Percentiles rank a stretch among this genome's conserved stretches.
Conservation (phyloP, 2,797 vertebrate species). For the Smutsia gigantea region DNA sequence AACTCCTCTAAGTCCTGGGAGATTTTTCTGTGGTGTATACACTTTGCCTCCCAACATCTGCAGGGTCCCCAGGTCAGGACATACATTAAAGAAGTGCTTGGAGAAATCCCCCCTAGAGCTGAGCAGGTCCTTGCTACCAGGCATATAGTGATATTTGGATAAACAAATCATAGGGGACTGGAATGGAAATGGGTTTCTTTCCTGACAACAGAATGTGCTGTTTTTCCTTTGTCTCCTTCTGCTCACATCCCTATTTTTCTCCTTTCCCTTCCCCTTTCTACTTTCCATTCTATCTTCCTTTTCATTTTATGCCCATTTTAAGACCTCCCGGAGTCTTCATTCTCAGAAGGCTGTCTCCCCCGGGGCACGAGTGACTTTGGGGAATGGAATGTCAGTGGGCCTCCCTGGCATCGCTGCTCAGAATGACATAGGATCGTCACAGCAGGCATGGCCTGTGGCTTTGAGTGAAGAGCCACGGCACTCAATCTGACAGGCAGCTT, state of each 20-base stretch:
- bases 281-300: neutral
- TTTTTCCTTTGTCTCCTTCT: neutral
- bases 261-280: neutral
- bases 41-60: neutral
- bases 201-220: neutral
- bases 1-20: neutral
- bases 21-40: neutral
- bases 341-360: constrained; percentile 8
- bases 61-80: neutral
- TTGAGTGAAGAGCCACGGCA: constrained; percentile 47
- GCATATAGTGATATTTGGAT: neutral
- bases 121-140: neutral
- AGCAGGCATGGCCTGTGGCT: neutral
- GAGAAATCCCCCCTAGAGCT: neutral
- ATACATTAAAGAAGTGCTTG: neutral
- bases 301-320: neutral
- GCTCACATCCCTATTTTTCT: neutral
- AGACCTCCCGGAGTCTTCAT: neutral
- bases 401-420: neutral
- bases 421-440: constrained; percentile 58
- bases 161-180: neutral
- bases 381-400: constrained; percentile 39
- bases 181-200: neutral
- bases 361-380: constrained; percentile 27
- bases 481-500: constrained; percentile 54